Evolutionary conservation across 2,113 vertebrate genomes (phyloP).

Genomic region (Cololabis saira): DNA sequence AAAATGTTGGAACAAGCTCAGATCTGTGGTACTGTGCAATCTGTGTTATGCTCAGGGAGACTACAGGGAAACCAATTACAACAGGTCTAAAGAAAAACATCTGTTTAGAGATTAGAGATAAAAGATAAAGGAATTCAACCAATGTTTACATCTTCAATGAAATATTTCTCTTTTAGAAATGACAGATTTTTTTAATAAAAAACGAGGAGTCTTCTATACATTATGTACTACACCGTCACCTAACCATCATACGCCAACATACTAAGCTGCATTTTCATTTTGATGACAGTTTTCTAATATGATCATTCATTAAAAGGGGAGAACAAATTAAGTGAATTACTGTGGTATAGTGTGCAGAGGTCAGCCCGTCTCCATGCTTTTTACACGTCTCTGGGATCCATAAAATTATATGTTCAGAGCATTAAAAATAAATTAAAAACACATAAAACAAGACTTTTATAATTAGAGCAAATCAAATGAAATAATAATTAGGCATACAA

Average conservation of each 20-base stretch:
- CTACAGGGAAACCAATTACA: conserved; percentile 49
- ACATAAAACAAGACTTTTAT: conserved; percentile 8
- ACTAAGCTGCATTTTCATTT: too few species aligned
- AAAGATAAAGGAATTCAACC: conserved; percentile 4
- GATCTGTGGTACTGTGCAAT: conserved; percentile 71
- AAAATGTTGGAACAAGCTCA: conserved; percentile 83
- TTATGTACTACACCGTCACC: background rate
- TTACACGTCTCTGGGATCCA: conserved; percentile 19
- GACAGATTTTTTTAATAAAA: conserved; percentile 11
- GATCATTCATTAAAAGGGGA: background rate
- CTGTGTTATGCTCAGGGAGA: conserved; percentile 39
- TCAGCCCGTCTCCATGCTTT: conserved; percentile 15
- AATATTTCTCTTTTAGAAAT: conserved; percentile 14
- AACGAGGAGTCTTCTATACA: conserved; percentile 12
- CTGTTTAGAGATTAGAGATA: background rate
- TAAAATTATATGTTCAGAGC: conserved; percentile 14
- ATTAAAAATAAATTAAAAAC: conserved; percentile 29
- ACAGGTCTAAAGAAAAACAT: conserved; percentile 34
- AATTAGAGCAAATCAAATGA: too few species aligned
- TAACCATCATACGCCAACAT: too few species aligned
- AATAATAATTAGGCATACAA: too few species aligned
- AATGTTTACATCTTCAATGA: conserved; percentile 12
- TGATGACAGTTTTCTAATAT: too few species aligned
- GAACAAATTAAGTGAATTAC: conserved; percentile 52
- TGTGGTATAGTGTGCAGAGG: conserved; percentile 31